Evolutionary conservation across 2,888 invertebrate genomes (phyloP), one percentile per base, ranked within the genome.

Genomic region (Alviniconcha strummeri): DNA sequence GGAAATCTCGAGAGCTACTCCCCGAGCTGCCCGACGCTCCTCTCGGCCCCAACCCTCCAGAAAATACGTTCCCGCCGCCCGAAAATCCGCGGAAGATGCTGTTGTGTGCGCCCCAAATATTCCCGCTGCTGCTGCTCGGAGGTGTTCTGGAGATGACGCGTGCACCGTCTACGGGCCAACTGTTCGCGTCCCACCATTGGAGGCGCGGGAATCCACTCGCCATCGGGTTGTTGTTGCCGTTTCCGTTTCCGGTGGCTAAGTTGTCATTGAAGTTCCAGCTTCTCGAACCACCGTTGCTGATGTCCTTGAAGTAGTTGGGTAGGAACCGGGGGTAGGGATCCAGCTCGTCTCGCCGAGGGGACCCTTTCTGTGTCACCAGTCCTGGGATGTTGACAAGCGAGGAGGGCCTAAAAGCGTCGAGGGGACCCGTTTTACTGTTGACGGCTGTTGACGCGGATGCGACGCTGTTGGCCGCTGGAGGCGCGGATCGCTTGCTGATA

Each of bases 121-220:
- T 15, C 9, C 11, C 15, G 19, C 5, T 9, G 71, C 9, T 19
- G 19, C 19, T 71, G 17, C n/a, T 17, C n/a, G 56, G 56, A 15
- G 19, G 7, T 17, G 3, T 19, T 8, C 19, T 36, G 19, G 57
- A 5, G 76, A 19, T 57, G n/a, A n/a, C 17, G 17, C 57, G 17
- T 8, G 57, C 7, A 57, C 19, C 11, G 15, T 2, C 54, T 17
- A 77, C n/a, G 57, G 56, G 57, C 78, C 78, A 78, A 60, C 60
- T 78, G 64, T 78, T 78, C 64, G 19, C 36, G 78, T 78, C 78
- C 78, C 78, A 78, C 78, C 78, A 78, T 11, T 60, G 78, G n/a
- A 78, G 60, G n/a, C 76, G 56, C 17, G 15, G 6, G 6, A 15
- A 69, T 15, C 78, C 78, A 52, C 13, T 13, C 64, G 57, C 15